These are phyloP conservation scores for Plebejus argus DNA, from an alignment of 2,888 invertebrate species.

Conservation along the genomic window DNA sequence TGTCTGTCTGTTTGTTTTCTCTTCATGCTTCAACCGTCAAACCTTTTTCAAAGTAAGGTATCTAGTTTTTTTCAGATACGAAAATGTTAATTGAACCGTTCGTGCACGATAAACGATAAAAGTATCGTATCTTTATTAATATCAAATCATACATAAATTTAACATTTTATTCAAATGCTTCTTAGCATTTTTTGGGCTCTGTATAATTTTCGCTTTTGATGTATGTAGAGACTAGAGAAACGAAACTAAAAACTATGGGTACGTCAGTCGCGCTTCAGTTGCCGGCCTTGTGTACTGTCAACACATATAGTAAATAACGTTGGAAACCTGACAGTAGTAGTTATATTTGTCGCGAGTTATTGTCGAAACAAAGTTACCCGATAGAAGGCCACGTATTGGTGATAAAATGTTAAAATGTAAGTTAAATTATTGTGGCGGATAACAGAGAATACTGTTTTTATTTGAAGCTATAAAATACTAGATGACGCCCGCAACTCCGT, in stretches of 20 bases:
- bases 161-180: too few species aligned
- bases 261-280: constrained; percentile 10
- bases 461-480: background rate
- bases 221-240: background rate
- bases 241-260: too few species aligned
- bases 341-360: constrained; percentile 19
- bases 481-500: too few species aligned
- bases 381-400: constrained; percentile 9
- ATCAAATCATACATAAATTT: too few species aligned
- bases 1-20: too few species aligned
- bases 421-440: background rate
- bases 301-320: constrained; percentile 18
- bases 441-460: background rate
- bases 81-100: too few species aligned
- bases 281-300: constrained; percentile 15
- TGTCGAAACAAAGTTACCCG: background rate
- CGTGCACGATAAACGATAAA: too few species aligned
- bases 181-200: too few species aligned
- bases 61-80: too few species aligned
- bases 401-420: constrained; percentile 12
- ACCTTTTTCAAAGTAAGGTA: too few species aligned
- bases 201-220: background rate
- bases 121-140: too few species aligned
- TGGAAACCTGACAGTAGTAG: background rate
- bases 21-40: too few species aligned